A percentile compares a stretch with the other conserved stretches of the same genome.
Evolutionary conservation across 2,888 invertebrate genomes (phyloP).

Genomic region (Sisyra nigra): DNA sequence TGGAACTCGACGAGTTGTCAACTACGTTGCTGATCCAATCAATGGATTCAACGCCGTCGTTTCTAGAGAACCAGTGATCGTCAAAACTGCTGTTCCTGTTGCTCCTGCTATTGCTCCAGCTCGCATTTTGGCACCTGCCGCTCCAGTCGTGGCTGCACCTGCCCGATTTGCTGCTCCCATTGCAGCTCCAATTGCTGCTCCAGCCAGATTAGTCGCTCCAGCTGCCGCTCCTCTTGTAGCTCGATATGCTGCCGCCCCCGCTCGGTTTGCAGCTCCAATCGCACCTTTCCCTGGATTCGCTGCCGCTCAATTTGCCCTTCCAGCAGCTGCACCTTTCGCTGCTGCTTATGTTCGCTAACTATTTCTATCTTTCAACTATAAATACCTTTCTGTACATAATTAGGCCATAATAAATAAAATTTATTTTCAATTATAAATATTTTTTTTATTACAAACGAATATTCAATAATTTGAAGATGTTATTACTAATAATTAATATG

Average conservation of each 20-base stretch:
- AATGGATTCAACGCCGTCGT: constrained; percentile 49
- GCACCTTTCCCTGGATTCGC: not conserved
- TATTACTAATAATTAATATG: no score
- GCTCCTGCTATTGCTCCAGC: constrained; percentile 7
- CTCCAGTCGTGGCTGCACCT: constrained; percentile 13
- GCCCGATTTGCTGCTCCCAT: constrained; percentile 9
- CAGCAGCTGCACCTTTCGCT: constrained; percentile 1
- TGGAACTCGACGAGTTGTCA: constrained; percentile 34
- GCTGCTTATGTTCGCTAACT: constrained; percentile 5
- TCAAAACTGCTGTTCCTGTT: constrained; percentile 18
- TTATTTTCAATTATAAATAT: no score
- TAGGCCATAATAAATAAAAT: no score
- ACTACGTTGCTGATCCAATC: constrained; percentile 41
- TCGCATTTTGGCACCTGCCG: constrained; percentile 10
- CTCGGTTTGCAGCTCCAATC: constrained; percentile 13
- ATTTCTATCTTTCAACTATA: not conserved
- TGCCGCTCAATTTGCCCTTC: constrained; percentile 7
- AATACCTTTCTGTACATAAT: not conserved
- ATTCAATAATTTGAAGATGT: no score
- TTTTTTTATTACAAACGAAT: no score
- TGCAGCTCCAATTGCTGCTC: constrained; percentile 11
- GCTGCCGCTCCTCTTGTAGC: constrained; percentile 8
- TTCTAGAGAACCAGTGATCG: constrained; percentile 37
- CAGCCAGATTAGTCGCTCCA: constrained; percentile 8
- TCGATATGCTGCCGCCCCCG: constrained; percentile 11